These are phyloP conservation scores for Pangasianodon hypophthalmus DNA, from an alignment of 2,113 vertebrate genomes.

Conservation along the genomic window DNA sequence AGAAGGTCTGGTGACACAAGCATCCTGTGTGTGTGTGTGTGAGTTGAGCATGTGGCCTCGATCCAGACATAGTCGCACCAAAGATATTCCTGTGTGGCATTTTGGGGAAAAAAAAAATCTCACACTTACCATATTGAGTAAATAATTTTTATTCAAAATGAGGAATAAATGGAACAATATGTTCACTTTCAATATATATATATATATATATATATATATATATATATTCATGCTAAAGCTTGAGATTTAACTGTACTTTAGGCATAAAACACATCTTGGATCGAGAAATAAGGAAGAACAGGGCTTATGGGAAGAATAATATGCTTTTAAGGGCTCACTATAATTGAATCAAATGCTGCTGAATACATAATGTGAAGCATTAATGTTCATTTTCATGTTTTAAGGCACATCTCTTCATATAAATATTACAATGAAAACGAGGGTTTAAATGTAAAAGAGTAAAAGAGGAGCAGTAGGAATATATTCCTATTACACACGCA, in stretches of 20 bases:
- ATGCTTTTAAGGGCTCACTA: slow-evolving; percentile 75
- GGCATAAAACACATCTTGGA: slow-evolving; percentile 15
- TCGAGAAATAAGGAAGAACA: slow-evolving; percentile 58
- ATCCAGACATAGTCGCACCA: slow-evolving; percentile 7
- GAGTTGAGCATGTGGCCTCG: neutral
- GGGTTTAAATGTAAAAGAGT: slow-evolving; percentile 68
- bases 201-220: neutral
- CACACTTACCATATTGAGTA: slow-evolving; percentile 8
- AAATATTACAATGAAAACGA: slow-evolving; percentile 64
- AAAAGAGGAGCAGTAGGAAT: slow-evolving; percentile 49
- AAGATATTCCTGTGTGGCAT: slow-evolving; percentile 1
- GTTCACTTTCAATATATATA: neutral
- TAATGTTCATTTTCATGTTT: slow-evolving; percentile 55
- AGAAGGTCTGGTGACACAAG: slow-evolving; percentile 73
- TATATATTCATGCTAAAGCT: neutral
- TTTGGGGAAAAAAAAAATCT: neutral
- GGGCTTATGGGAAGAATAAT: slow-evolving; percentile 63
- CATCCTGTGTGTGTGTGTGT: slow-evolving; percentile 34
- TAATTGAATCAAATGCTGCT: slow-evolving; percentile 74
- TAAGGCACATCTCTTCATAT: slow-evolving; percentile 59
- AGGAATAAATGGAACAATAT: slow-evolving; percentile 19
- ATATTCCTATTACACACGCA: slow-evolving; percentile 66
- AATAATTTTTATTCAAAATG: slow-evolving; percentile 22
- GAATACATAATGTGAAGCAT: slow-evolving; percentile 65
- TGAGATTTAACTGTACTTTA: slow-evolving; percentile 31